Evolutionary conservation across 2,888 invertebrate genomes (phyloP).

Genomic region (Dasysyrphus albostriatus): DNA sequence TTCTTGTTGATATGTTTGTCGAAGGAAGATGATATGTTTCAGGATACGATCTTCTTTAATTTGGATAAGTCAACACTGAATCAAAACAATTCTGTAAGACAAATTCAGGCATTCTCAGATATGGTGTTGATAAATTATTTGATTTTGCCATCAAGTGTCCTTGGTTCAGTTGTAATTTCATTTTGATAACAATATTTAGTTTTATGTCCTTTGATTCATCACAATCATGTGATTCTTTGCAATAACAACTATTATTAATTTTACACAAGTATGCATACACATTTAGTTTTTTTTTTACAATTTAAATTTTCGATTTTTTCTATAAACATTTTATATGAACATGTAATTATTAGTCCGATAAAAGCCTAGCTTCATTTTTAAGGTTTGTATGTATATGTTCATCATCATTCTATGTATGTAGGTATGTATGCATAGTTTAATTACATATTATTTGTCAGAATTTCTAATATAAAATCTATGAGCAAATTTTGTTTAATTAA

Average conservation of each 20-base stretch:
- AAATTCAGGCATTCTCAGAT: neutral
- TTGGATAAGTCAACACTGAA: neutral
- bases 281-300: conserved; percentile 7
- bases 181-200: neutral
- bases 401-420: neutral
- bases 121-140: neutral
- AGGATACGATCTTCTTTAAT: neutral
- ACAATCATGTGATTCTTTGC: neutral
- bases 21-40: neutral
- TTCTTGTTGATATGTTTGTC: conserved; percentile 1
- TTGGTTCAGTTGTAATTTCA: neutral
- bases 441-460: conserved; percentile 52
- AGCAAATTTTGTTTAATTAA: conserved; percentile 44
- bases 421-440: conserved; percentile 10
- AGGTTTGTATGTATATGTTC: conserved; percentile 23
- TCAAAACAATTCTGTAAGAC: neutral
- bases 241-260: neutral
- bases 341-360: conserved; percentile 27
- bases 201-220: conserved; percentile 1
- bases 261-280: neutral
- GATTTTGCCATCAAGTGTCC: neutral
- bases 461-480: conserved; percentile 73
- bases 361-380: conserved; percentile 53
- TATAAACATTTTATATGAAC: conserved; percentile 1
- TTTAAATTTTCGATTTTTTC: conserved; percentile 4